phyloP scores from a whole-genome alignment of 2,797 vertebrate species.

The Ptychadena robeensis region DNA sequence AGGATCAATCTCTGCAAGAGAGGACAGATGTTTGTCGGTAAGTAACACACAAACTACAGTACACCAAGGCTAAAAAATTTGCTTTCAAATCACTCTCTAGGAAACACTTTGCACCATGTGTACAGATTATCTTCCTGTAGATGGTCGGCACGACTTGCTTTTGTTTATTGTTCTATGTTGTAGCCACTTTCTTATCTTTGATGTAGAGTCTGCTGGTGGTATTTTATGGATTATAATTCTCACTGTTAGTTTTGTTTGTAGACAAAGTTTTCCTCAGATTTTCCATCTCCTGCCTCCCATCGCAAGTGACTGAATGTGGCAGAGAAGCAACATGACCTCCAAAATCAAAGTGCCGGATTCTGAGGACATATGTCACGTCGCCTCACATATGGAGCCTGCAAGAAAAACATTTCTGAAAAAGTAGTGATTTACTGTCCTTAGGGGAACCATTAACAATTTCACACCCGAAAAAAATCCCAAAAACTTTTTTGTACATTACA shows the following conservation, averaged over 20 bases:
- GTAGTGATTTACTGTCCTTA: constrained; percentile 34
- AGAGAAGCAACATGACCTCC: constrained; percentile 46
- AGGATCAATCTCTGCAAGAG: too few species aligned
- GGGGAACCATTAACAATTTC: constrained; percentile 29
- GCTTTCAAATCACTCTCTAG: neutral
- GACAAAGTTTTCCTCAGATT: constrained; percentile 14
- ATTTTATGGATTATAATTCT: neutral
- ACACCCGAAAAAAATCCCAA: constrained; percentile 23
- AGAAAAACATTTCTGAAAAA: constrained; percentile 36
- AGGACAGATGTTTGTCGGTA: too few species aligned
- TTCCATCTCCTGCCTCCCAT: constrained; percentile 20
- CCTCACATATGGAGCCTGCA: constrained; percentile 28
- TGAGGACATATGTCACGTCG: constrained; percentile 29
- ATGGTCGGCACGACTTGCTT: neutral
- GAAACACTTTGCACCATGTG: neutral
- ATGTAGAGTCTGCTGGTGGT: neutral
- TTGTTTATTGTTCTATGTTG: constrained; percentile 13
- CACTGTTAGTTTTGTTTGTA: constrained; percentile 40
- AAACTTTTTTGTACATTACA: constrained; percentile 3
- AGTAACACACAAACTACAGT: too few species aligned
- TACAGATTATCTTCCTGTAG: neutral
- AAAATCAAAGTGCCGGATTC: constrained; percentile 17
- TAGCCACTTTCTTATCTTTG: constrained; percentile 3
- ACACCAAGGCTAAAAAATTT: too few species aligned
- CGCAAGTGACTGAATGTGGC: constrained; percentile 39